Evolutionary conservation across 2,113 vertebrate species (phyloP).

Genomic region (Macrotus californicus): DNA sequence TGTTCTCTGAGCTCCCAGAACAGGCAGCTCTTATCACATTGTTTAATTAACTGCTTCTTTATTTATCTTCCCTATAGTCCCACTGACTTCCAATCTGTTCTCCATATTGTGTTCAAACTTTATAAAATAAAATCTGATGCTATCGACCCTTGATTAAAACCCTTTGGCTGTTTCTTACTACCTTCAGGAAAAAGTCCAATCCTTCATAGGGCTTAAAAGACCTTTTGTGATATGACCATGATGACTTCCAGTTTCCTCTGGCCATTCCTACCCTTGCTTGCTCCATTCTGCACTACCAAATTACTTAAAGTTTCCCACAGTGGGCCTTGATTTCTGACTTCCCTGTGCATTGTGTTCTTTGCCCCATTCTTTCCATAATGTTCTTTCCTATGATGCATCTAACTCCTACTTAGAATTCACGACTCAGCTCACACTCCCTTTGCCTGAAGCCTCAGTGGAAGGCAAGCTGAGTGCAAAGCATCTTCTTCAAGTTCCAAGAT

Average conservation of each 20-base stretch:
- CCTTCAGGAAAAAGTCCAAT: neutral
- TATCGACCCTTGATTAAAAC: neutral
- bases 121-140: neutral
- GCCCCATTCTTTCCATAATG: neutral
- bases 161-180: neutral
- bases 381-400: neutral
- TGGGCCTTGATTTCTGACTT: neutral
- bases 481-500: neutral
- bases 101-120: neutral
- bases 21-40: neutral
- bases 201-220: neutral
- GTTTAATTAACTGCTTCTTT: neutral
- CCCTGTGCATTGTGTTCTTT: neutral
- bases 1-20: neutral
- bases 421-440: neutral
- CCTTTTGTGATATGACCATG: neutral
- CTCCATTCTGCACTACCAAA: neutral
- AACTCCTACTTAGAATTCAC: neutral
- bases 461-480: neutral
- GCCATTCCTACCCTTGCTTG: neutral
- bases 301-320: neutral
- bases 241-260: neutral
- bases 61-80: neutral
- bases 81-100: neutral
- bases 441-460: neutral